Evolutionary conservation across 2,113 vertebrate species (phyloP).

Genomic region (Diphyllodes magnificus): DNA sequence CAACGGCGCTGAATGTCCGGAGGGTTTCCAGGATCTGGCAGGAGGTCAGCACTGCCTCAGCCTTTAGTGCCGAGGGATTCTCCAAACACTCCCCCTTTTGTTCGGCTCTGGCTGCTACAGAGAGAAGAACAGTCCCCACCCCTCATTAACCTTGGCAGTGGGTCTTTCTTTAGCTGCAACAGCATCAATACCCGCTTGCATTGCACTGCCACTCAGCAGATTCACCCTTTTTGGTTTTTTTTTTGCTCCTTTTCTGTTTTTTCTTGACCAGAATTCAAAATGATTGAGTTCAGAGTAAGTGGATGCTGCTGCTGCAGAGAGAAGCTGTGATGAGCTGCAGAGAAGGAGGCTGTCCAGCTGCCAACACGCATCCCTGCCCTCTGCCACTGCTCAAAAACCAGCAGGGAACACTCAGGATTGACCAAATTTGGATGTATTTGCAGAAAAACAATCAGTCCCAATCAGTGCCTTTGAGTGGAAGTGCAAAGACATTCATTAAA

Average conservation of each 20-base stretch:
- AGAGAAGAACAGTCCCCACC: not conserved
- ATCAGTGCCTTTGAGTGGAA: not conserved
- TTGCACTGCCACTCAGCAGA: not conserved
- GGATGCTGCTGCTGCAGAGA: not conserved
- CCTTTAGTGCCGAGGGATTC: not conserved
- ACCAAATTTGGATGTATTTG: not conserved
- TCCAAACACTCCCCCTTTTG: not conserved
- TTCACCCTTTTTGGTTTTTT: not conserved
- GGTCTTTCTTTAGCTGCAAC: not conserved
- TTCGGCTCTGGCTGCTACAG: not conserved
- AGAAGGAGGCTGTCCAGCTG: not conserved
- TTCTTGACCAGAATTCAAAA: not conserved
- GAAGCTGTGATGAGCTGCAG: not conserved
- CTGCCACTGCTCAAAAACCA: rapidly evolving
- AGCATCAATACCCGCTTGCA: not conserved
- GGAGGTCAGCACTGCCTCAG: not conserved
- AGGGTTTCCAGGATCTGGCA: not conserved
- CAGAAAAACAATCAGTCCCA: not conserved
- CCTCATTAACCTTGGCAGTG: not conserved
- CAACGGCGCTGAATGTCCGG: rapidly evolving
- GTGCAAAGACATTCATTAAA: not conserved
- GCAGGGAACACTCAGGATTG: not conserved
- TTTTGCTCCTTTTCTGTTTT: not conserved
- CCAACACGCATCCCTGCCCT: not conserved
- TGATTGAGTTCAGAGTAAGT: not conserved